These are phyloP conservation scores for Nephrotoma flavescens DNA, from an alignment of 2,888 invertebrate species.

Conservation along the genomic window DNA sequence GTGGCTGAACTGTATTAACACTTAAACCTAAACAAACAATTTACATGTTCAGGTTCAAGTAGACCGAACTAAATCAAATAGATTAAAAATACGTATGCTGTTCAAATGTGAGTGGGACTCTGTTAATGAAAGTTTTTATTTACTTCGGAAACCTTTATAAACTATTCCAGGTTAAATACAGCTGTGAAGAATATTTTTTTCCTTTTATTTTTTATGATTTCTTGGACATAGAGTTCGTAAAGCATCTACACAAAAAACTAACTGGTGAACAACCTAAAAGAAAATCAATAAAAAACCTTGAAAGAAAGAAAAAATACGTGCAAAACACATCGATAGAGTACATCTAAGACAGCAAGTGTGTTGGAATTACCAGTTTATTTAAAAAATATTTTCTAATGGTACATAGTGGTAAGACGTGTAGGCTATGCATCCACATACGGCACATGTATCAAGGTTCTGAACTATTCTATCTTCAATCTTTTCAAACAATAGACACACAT, in stretches of 20 bases:
- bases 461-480: neutral
- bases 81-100: neutral
- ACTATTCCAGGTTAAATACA: neutral
- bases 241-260: neutral
- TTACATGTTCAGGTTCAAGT: neutral
- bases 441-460: neutral
- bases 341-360: neutral
- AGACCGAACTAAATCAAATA: neutral
- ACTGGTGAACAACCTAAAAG: neutral
- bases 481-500: neutral
- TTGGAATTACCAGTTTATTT: neutral
- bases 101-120: neutral
- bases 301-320: neutral
- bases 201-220: neutral
- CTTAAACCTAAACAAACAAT: neutral
- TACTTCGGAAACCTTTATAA: neutral
- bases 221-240: neutral
- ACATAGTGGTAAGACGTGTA: neutral
- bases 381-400: neutral
- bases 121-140: neutral
- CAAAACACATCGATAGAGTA: neutral
- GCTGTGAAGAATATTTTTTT: neutral
- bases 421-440: neutral
- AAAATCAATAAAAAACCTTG: neutral
- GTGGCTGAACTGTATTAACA: neutral